phyloP scores from a whole-genome alignment of 2,113 vertebrate species.

The Nesoenas mayeri region DNA sequence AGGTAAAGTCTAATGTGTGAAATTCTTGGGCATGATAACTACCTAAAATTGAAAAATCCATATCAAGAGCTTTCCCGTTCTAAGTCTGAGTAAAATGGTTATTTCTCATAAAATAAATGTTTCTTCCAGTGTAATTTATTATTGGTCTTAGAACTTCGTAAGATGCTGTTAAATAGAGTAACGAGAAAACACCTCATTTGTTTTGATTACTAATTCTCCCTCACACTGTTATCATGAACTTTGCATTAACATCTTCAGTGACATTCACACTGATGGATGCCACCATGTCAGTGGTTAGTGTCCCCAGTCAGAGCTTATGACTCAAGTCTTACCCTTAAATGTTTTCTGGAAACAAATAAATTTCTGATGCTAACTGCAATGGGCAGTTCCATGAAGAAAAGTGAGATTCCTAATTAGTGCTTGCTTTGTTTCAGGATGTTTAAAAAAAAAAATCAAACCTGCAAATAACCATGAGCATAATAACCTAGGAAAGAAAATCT shows the following conservation, averaged over 20 bases:
- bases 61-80: not conserved
- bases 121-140: not conserved
- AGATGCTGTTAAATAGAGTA: not conserved
- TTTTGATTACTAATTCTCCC: not conserved
- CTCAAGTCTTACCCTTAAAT: not conserved
- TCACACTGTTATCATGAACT: not conserved
- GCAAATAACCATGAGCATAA: not conserved
- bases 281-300: not conserved
- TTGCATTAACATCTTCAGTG: not conserved
- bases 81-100: not conserved
- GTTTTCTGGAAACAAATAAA: not conserved
- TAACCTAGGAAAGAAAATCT: not conserved
- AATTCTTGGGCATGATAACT: not conserved
- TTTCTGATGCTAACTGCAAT: not conserved
- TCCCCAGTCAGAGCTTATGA: not conserved
- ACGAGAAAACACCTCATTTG: not conserved
- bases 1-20: not conserved
- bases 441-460: not conserved
- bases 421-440: not conserved
- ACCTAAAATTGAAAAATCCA: not conserved
- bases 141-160: not conserved
- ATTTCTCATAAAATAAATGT: not conserved
- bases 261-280: not conserved
- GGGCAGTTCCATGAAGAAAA: not conserved
- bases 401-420: not conserved